Evolutionary conservation across 2,888 invertebrate species (phyloP).

Genomic region (Caenorhabditis japonica): DNA sequence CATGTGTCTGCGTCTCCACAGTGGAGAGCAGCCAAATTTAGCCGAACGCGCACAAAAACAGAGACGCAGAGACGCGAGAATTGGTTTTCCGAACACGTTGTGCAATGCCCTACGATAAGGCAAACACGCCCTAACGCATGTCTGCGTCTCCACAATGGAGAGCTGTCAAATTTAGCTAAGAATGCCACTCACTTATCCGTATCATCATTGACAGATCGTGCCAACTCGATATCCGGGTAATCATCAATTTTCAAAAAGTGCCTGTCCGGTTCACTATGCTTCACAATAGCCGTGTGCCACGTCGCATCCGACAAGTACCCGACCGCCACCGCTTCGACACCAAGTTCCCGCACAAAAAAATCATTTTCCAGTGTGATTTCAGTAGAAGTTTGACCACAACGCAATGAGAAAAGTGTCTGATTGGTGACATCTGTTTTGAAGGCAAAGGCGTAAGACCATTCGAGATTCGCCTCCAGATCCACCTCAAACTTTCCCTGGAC

Average conservation of each 20-base stretch:
- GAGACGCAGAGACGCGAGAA: too few species aligned
- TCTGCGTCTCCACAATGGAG: too few species aligned
- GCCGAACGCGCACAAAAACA: too few species aligned
- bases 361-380: slow-evolving; percentile 54
- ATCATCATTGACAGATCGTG: slow-evolving; percentile 19
- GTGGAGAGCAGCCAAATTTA: too few species aligned
- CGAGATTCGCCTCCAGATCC: slow-evolving; percentile 46
- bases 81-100: too few species aligned
- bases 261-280: slow-evolving; percentile 33
- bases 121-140: too few species aligned
- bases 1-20: too few species aligned
- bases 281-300: slow-evolving; percentile 57
- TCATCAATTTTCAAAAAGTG: slow-evolving; percentile 45
- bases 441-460: slow-evolving; percentile 56
- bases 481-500: slow-evolving; percentile 49
- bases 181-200: slow-evolving; percentile 38
- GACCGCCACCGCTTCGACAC: slow-evolving; percentile 25
- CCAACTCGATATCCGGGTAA: slow-evolving; percentile 34
- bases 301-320: slow-evolving; percentile 56
- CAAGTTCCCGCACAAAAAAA: slow-evolving; percentile 55
- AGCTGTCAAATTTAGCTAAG: too few species aligned
- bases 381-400: slow-evolving; percentile 17
- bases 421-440: slow-evolving; percentile 57
- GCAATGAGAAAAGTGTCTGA: slow-evolving; percentile 54
- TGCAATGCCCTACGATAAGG: too few species aligned